Base-by-base conservation (phyloP, 2,113 vertebrate genomes). In the Falcunculus frontatus region DNA sequence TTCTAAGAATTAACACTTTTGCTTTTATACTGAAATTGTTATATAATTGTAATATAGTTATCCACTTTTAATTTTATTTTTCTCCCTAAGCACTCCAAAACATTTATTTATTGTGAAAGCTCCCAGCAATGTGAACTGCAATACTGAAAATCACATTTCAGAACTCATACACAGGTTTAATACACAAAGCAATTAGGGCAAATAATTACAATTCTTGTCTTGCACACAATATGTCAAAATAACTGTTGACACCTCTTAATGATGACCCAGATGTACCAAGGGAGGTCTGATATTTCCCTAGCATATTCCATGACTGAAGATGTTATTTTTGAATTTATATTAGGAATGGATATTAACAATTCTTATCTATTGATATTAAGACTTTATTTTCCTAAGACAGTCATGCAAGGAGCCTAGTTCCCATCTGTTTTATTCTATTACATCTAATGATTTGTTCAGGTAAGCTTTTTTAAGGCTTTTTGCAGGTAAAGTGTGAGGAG, bases 361-460 rank as follows among this genome's bases (percentile, higher is more conserved):
- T 81, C 35, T 37, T 63, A 67, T 10, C 29, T 62, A 32, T 1
- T 57, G 14, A 74, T n/a, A 76, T 17, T 41, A 60, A 55, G 33
- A 83, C 70, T 70, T 84, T 50, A 16, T 55, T 68, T 73, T 90
- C 50, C 27, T 63, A 49, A 46, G 13, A 15, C 2, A 82, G 14
- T 10, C 47, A 29, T 11, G 27, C 3, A 84, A 15, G 11, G 20
- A 90, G 23, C 6, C 47, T 63, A 39, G 12, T 11, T n/a, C 72
- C 15, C 29, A 35, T n/a, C 39, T 81, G 6, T 50, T 84, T 47
- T 6, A 74, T 20, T 41, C 12, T 52, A 42, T 56, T 56, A 57
- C 9, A 47, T 46, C 52, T 4, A 0, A 2, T 3, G 0, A 57
- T 53, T 75, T 75, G 14, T 50, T 53, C 63, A 84, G 21, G 25